Conservation (phyloP, 2,113 vertebrate genomes). For the Hippoglossus stenolepis region DNA sequence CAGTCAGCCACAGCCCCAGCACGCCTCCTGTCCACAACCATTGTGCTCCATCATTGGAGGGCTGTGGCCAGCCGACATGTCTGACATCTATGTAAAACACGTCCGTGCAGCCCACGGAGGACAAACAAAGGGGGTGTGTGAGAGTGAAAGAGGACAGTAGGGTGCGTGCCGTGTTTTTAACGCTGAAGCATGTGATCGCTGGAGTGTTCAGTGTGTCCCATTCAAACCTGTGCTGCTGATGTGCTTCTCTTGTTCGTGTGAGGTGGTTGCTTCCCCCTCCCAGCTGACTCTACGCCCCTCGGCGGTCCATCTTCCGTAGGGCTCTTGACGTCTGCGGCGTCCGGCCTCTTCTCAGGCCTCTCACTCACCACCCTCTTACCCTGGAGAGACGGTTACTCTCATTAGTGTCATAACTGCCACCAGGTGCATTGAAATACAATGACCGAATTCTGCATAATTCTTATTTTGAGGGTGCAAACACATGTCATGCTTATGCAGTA, state of each 20-base stretch:
- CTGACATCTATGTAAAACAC: slow-evolving; percentile 81
- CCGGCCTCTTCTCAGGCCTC: slow-evolving; percentile 76
- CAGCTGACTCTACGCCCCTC: slow-evolving; percentile 69
- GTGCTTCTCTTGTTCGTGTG: slow-evolving; percentile 79
- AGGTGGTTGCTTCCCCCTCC: slow-evolving; percentile 71
- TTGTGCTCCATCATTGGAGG: slow-evolving; percentile 68
- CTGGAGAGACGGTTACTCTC: slow-evolving; percentile 70
- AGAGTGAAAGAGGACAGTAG: slow-evolving; percentile 27
- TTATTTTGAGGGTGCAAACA: not conserved
- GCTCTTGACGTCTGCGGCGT: slow-evolving; percentile 63
- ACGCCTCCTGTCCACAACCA: slow-evolving; percentile 56
- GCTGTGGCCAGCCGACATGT: slow-evolving; percentile 65
- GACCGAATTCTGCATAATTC: not conserved
- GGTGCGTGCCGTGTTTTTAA: slow-evolving; percentile 8
- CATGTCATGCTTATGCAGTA: not conserved
- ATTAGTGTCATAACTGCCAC: slow-evolving; percentile 8
- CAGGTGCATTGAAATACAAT: not conserved
- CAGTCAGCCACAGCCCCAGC: slow-evolving; percentile 49
- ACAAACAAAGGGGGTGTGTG: slow-evolving; percentile 40
- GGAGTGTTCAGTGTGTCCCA: slow-evolving; percentile 16
- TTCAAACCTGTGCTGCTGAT: slow-evolving; percentile 76
- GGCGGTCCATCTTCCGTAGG: slow-evolving; percentile 74
- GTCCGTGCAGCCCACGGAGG: slow-evolving; percentile 26
- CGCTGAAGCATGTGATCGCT: slow-evolving; percentile 1
- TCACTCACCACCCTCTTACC: slow-evolving; percentile 91